Conservation (phyloP, 2,113 vertebrate species). For the Amblyopsis rosae region DNA sequence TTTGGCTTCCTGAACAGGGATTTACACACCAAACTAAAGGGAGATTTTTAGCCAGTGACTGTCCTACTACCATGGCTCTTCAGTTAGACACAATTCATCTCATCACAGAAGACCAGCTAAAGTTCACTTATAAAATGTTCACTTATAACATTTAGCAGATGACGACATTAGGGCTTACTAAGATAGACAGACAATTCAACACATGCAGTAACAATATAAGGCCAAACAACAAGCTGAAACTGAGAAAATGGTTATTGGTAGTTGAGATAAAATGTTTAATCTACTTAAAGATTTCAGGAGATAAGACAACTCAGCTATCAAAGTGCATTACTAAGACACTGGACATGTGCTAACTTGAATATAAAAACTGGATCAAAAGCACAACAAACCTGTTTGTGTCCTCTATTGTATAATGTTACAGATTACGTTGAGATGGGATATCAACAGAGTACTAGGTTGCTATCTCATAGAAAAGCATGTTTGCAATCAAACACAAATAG, state of each 20-base stretch:
- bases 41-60: constrained; percentile 30
- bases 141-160: too few species aligned
- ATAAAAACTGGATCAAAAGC: constrained; percentile 40
- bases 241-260: too few species aligned
- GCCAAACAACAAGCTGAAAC: too few species aligned
- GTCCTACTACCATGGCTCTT: constrained; percentile 33
- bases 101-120: constrained; percentile 1
- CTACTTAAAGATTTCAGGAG: too few species aligned
- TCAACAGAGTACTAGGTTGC: constrained; percentile 9
- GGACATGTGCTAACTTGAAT: constrained; percentile 27
- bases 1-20: constrained; percentile 3
- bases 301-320: too few species aligned
- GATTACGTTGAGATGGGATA: constrained; percentile 1
- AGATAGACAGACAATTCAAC: too few species aligned
- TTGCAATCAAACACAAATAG: not conserved
- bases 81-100: constrained; percentile 1
- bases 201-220: too few species aligned
- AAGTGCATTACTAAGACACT: constrained; percentile 23
- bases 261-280: too few species aligned
- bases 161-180: too few species aligned
- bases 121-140: too few species aligned
- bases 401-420: constrained; percentile 17
- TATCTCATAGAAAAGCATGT: not conserved
- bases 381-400: not conserved
- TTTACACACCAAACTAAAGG: constrained; percentile 41